Evolutionary conservation across 2,888 invertebrate species (phyloP).

Genomic region (Patella pellucida): DNA sequence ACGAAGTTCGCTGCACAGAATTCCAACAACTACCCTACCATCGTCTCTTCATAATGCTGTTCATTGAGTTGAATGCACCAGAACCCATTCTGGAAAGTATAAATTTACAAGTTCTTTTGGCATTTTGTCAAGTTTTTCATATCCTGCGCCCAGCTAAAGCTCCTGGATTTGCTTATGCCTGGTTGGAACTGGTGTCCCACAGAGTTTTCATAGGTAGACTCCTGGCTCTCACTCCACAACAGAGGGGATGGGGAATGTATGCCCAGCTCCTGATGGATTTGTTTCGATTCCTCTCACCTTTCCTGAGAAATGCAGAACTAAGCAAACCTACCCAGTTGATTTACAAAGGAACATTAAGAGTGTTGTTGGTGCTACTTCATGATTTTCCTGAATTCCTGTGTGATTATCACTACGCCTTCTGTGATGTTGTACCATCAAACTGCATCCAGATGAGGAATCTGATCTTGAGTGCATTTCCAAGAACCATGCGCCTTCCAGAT

Average conservation of each 20-base stretch:
- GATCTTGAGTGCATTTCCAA: slow-evolving; percentile 96
- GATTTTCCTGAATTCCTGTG: slow-evolving; percentile 99
- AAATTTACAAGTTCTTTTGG: slow-evolving; percentile 89
- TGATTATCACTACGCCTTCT: slow-evolving; percentile 99
- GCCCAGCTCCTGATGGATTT: slow-evolving; percentile 95
- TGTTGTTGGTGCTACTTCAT: slow-evolving; percentile 93
- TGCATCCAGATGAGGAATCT: slow-evolving; percentile 99
- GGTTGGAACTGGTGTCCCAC: slow-evolving; percentile 98
- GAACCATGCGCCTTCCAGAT: slow-evolving; percentile 98
- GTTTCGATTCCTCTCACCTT: slow-evolving; percentile 96
- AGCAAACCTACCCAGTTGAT: slow-evolving; percentile 92
- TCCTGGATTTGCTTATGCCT: slow-evolving; percentile 97
- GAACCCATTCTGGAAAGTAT: slow-evolving; percentile 89
- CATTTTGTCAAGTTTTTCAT: slow-evolving; percentile 90
- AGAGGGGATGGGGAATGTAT: slow-evolving; percentile 98
- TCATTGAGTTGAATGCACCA: slow-evolving; percentile 94
- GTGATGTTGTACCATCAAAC: slow-evolving; percentile 98
- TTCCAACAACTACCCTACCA: slow-evolving; percentile 99
- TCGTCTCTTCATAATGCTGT: slow-evolving; percentile 94
- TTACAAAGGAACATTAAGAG: slow-evolving; percentile 92
- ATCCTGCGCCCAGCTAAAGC: slow-evolving; percentile 92
- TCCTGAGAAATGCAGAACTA: slow-evolving; percentile 95
- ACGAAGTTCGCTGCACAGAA: slow-evolving; percentile 88
- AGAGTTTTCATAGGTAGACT: slow-evolving; percentile 94
- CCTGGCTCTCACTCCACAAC: slow-evolving; percentile 81